A percentile compares a stretch with the other conserved stretches of the same genome.
phyloP scores from a whole-genome alignment of 37 sponge, comb jelly and placozoan species.

The Hexactinellida sp. region DNA sequence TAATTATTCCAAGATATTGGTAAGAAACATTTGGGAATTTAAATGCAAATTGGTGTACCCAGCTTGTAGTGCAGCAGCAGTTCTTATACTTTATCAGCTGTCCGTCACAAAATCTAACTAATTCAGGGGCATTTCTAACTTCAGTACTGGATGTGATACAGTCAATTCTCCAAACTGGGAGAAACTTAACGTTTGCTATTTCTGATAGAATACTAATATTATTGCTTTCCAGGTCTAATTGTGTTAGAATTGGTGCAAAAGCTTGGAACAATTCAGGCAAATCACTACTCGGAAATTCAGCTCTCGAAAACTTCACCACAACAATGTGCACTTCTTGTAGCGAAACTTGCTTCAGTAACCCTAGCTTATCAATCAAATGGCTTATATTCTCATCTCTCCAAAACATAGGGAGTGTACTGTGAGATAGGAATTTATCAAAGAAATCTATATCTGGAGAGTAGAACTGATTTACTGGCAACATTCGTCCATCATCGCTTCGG shows the following conservation, averaged over 20 bases:
- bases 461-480: not conserved
- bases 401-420: not conserved
- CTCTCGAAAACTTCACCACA: not conserved
- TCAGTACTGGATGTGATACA: not conserved
- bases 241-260: not conserved
- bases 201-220: not conserved
- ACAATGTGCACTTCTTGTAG: not conserved
- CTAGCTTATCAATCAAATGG: not conserved
- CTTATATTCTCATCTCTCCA: not conserved
- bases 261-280: not conserved
- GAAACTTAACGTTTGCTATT: not conserved
- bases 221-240: not conserved
- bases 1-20: not conserved
- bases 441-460: not conserved
- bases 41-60: not conserved
- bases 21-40: not conserved
- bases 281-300: not conserved
- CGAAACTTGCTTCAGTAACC: not conserved
- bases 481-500: not conserved
- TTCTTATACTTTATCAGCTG: not conserved
- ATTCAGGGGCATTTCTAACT: not conserved
- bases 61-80: not conserved
- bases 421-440: not conserved
- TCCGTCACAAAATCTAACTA: conserved; percentile 1
- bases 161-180: not conserved